A percentile compares a stretch with the other conserved stretches of the same genome.
phyloP scores from a whole-genome alignment of 2,797 vertebrate species.

The Pipistrellus pygmaeus region DNA sequence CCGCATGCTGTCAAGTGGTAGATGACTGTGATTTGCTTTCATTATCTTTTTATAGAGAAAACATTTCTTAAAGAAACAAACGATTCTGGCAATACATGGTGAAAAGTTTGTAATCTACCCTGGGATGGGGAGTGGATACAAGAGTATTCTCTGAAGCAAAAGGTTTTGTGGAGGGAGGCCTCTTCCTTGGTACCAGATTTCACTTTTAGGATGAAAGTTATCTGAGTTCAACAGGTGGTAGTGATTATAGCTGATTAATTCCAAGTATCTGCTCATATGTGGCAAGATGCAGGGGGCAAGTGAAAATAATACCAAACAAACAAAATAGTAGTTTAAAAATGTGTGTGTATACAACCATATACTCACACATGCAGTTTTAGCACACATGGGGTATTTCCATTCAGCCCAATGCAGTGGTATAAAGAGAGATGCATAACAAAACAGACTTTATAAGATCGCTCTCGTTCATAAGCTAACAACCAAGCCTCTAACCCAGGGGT shows the following conservation, averaged over 20 bases:
- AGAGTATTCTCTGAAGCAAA: constrained; percentile 68
- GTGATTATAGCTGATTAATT: constrained; percentile 22
- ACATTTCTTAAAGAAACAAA: not conserved
- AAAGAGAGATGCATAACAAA: constrained; percentile 7
- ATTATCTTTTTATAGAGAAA: constrained; percentile 30
- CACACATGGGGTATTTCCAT: constrained; percentile 46
- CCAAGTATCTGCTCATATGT: not conserved
- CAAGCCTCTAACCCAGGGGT: constrained; percentile 8
- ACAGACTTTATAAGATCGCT: constrained; percentile 38
- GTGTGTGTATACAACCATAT: not conserved
- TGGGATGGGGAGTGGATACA: not conserved
- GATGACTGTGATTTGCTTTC: constrained; percentile 17
- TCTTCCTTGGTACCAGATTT: constrained; percentile 53
- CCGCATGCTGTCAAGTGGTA: not conserved
- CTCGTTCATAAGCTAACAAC: constrained; percentile 47
- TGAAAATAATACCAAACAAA: constrained; percentile 61
- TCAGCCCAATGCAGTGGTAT: not conserved
- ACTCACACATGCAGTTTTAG: constrained; percentile 53
- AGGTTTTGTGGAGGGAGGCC: constrained; percentile 41
- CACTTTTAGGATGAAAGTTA: constrained; percentile 41
- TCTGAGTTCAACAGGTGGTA: constrained; percentile 66
- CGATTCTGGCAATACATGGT: not conserved
- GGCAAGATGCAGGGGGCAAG: not conserved
- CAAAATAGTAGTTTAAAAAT: not conserved
- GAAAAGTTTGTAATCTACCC: constrained; percentile 60